Evolutionary conservation across 2,888 invertebrate species (phyloP).

Genomic region (Sipha maydis): DNA sequence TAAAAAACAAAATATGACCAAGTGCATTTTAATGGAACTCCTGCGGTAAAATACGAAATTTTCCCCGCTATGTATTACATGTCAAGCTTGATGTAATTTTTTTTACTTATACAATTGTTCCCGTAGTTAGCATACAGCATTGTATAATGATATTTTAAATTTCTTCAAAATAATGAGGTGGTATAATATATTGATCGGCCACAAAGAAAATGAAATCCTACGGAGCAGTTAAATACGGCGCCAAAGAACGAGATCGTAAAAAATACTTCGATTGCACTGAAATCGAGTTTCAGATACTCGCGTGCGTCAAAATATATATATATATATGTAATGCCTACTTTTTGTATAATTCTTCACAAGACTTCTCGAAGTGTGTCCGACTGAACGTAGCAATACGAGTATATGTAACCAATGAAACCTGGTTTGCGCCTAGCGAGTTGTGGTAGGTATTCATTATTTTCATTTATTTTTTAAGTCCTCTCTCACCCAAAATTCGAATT

Average conservation of each 20-base stretch:
- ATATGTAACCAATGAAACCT: neutral
- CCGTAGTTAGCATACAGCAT: neutral
- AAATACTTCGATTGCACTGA: neutral
- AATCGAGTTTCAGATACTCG: neutral
- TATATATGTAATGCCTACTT: neutral
- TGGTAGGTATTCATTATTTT: neutral
- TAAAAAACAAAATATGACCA: no score
- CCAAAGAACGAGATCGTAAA: neutral
- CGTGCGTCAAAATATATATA: neutral
- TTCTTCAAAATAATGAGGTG: neutral
- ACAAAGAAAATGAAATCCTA: neutral
- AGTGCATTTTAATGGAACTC: no score
- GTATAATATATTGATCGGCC: neutral
- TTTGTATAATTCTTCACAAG: neutral
- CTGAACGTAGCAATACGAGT: neutral
- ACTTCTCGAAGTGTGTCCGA: neutral
- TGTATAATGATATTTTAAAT: neutral
- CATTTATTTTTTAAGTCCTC: neutral
- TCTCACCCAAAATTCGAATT: neutral
- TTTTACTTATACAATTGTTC: no score
- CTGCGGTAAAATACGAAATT: no score
- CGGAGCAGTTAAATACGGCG: neutral
- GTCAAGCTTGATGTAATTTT: no score
- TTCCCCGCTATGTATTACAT: no score
- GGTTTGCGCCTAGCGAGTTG: neutral